Evolutionary conservation across 2,113 vertebrate species (phyloP), one percentile per base, ranked within the genome.

Genomic region (Burhinus bistriatus): DNA sequence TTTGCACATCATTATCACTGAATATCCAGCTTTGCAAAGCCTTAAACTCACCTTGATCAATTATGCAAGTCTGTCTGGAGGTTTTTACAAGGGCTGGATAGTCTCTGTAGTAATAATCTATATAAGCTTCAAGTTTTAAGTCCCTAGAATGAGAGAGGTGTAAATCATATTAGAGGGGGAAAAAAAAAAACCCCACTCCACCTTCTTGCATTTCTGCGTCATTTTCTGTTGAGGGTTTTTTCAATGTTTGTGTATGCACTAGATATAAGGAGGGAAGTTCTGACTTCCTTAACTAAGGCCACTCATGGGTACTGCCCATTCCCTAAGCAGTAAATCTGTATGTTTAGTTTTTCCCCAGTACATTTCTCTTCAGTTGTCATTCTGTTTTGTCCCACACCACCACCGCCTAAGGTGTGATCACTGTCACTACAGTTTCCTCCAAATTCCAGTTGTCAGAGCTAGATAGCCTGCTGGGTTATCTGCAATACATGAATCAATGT

Each of bases 101-200:
- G 96, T 99, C 99, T 97, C 99, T 98, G 98, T 99, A 99, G 98
- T 99, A 99, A 85, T 99, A 98, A 98, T 99, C 99, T 88, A 99
- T 96, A 47, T 99, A 99, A 85, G 99, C 96, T 27, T 99, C 98
- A 97, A 99, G 95, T 83, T 99, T 98, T 58, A 99, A 98, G 96
- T 99, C 99, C 96, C 99, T 99, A 97, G 94, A 98, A 97, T 30
- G 87, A 91, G 59, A 94, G 42, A 77, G 7, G 65, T 10, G 44
- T 32, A 59, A 94, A 86, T 82, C 70, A 64, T 27, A 66, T 32
- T 7, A 38, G 14, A 64, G 17, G 6, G 4, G 17, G 6, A 27
- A 64, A 71, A 58, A 0, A 15, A 30, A 71, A 58, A 0, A 15
- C 27, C 5, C 5, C 25, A 57, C 42, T 34, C 34, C 20, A 34